A percentile compares a stretch with the other conserved stretches of the same genome.
Evolutionary conservation across 2,797 vertebrate species (phyloP).

Genomic region (Cyclopterus lumpus): DNA sequence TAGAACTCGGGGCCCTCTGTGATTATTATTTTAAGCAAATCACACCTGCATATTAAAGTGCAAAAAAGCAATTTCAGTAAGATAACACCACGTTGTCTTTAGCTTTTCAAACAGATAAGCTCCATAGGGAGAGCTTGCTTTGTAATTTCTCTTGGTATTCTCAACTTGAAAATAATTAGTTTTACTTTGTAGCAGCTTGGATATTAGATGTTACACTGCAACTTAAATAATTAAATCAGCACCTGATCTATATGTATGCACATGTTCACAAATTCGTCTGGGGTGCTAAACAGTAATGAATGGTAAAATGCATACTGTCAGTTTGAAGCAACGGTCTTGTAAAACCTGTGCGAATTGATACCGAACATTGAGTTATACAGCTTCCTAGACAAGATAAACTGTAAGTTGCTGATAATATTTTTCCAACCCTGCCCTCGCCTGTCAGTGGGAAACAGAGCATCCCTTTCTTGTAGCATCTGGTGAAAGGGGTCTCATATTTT

Average conservation of each 20-base stretch:
- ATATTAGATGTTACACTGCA: background rate
- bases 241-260: constrained; percentile 2
- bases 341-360: background rate
- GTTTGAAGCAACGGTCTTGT: background rate
- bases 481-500: background rate
- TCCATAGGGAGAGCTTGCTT: background rate
- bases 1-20: constrained; percentile 17
- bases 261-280: constrained; percentile 9
- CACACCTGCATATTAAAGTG: constrained; percentile 46
- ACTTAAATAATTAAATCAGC: constrained; percentile 7
- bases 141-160: background rate
- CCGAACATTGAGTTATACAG: background rate
- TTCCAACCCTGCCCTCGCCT: background rate
- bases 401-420: constrained; percentile 10
- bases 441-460: background rate
- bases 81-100: constrained; percentile 19
- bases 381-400: constrained; percentile 2
- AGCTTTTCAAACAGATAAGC: constrained; percentile 8
- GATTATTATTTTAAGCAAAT: constrained; percentile 49
- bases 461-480: constrained; percentile 2
- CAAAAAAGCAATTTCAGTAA: constrained; percentile 36
- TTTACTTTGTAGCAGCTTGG: constrained; percentile 8
- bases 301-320: background rate
- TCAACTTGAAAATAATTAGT: background rate
- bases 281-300: background rate